Conservation (phyloP, 2,888 invertebrate genomes). For the Aleiodes leptofemur region DNA sequence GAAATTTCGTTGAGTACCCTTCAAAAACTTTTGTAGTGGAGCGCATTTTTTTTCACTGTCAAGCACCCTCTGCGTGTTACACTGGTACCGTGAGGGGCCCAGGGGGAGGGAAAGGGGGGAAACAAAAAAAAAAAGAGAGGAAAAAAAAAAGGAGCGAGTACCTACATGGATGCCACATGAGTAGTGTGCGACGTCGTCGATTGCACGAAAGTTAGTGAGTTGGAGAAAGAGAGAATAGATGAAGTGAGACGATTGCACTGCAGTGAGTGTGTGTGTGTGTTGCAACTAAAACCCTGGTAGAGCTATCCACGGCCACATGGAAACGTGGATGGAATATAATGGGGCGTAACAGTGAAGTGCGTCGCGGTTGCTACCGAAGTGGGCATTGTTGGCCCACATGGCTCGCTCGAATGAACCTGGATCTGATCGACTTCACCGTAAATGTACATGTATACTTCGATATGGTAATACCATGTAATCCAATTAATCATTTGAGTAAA, state of each 20-base stretch:
- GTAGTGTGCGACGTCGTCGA: constrained; percentile 29
- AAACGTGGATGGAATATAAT: constrained; percentile 71
- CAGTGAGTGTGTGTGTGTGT: constrained; percentile 39
- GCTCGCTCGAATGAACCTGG: constrained; percentile 69
- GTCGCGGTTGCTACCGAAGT: constrained; percentile 70
- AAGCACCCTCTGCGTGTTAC: constrained; percentile 42
- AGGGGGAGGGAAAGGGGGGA: background rate
- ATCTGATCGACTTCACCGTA: constrained; percentile 70
- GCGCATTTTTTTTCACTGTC: constrained; percentile 49
- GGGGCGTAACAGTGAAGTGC: constrained; percentile 70
- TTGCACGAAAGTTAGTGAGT: constrained; percentile 19
- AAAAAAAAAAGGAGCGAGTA: background rate
- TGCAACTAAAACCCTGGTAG: constrained; percentile 52
- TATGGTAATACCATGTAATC: constrained; percentile 15
- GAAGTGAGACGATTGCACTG: background rate
- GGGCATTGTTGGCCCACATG: constrained; percentile 75
- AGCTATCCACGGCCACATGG: constrained; percentile 62
- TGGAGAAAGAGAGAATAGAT: background rate
- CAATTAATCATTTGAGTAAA: background rate
- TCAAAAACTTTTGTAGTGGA: constrained; percentile 65
- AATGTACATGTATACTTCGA: constrained; percentile 65
- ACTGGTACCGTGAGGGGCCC: constrained; percentile 28
- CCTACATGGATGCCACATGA: constrained; percentile 33
- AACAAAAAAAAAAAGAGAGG: background rate
- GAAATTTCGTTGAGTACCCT: constrained; percentile 68